These are phyloP conservation scores for Megalopta genalis DNA, from an alignment of 1,140 invertebrate genomes.

Conservation along the genomic window DNA sequence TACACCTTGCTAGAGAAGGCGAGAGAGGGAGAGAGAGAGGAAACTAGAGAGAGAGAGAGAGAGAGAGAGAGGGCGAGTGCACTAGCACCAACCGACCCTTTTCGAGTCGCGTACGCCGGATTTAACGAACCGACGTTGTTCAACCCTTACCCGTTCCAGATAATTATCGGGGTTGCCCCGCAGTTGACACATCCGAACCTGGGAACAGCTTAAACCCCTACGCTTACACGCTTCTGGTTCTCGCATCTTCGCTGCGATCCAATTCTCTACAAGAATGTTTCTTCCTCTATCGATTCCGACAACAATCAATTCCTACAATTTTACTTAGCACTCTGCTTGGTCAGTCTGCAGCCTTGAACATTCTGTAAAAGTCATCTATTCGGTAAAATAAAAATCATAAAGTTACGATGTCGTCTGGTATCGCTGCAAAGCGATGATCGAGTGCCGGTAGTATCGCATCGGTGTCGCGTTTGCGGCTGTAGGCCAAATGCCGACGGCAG, in stretches of 20 bases:
- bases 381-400: no score
- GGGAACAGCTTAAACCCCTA: background rate
- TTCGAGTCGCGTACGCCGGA: constrained; percentile 12
- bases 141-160: constrained; percentile 25
- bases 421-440: no score
- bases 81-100: constrained; percentile 19
- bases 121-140: constrained; percentile 44
- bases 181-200: constrained; percentile 15
- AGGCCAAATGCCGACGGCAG: no score
- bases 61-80: background rate
- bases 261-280: no score
- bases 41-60: background rate
- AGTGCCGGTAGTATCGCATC: no score
- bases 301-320: no score
- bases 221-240: background rate
- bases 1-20: background rate
- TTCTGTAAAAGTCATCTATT: no score
- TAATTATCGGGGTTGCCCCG: constrained; percentile 32
- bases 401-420: no score
- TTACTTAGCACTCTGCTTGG: no score
- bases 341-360: no score
- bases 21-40: background rate
- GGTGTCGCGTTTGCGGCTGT: no score
- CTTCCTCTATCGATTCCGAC: no score
- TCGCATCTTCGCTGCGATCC: background rate